phyloP scores from a whole-genome alignment of 2,113 vertebrate species.

The Grantiella picta region DNA sequence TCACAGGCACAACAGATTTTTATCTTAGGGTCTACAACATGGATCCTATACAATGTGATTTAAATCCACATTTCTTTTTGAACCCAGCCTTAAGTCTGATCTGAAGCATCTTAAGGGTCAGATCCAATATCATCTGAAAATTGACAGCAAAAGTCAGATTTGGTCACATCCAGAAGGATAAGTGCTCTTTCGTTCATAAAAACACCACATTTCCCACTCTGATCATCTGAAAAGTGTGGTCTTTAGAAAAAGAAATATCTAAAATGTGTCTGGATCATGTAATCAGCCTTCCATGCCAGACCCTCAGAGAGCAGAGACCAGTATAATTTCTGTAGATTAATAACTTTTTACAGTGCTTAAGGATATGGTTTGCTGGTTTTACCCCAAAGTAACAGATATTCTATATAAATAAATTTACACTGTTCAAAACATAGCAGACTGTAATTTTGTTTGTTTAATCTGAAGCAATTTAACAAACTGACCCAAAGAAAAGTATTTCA shows the following conservation, averaged over 20 bases:
- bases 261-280: neutral
- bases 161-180: neutral
- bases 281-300: neutral
- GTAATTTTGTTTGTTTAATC: conserved; percentile 6
- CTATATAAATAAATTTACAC: neutral
- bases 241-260: neutral
- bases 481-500: conserved; percentile 22
- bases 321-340: neutral
- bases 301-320: neutral
- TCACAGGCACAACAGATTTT: neutral
- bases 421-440: neutral
- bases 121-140: neutral
- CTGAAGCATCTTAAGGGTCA: neutral
- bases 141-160: neutral
- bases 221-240: neutral
- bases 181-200: neutral
- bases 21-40: neutral
- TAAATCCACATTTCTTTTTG: neutral
- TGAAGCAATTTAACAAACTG: conserved; percentile 11
- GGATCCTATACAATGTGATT: rapidly evolving
- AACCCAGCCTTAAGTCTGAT: neutral
- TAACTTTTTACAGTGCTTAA: neutral
- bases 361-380: neutral
- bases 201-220: neutral
- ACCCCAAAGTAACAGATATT: neutral